phyloP scores from a whole-genome alignment of 2,888 invertebrate species.

The Cheilosia variabilis region DNA sequence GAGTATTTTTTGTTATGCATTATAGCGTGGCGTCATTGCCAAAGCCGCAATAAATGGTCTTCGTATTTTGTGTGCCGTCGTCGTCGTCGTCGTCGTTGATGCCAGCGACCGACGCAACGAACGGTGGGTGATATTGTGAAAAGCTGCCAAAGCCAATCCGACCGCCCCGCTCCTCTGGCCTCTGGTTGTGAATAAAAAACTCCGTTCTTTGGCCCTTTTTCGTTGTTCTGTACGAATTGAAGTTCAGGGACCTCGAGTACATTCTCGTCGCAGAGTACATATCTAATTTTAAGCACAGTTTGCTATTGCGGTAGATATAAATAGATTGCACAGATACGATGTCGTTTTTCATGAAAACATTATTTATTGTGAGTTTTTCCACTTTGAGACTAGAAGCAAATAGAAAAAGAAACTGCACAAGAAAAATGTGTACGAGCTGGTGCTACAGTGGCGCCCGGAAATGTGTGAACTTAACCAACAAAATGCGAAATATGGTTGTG shows the following conservation, averaged over 20 bases:
- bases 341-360: not conserved
- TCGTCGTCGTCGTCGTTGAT: too few species aligned
- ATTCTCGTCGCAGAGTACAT: conserved; percentile 41
- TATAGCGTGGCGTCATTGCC: conserved; percentile 61
- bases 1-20: conserved; percentile 64
- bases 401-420: not conserved
- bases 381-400: conserved; percentile 1
- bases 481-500: not conserved
- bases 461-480: not conserved
- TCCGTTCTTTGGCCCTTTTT: conserved; percentile 7
- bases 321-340: conserved; percentile 57
- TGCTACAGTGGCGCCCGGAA: conserved; percentile 30
- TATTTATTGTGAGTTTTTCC: not conserved
- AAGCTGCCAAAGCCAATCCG: conserved; percentile 24
- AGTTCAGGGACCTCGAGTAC: conserved; percentile 70
- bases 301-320: conserved; percentile 59
- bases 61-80: not conserved
- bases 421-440: conserved; percentile 1
- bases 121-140: conserved; percentile 28
- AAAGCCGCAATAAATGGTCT: conserved; percentile 62
- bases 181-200: conserved; percentile 15
- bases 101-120: conserved; percentile 9
- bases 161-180: conserved; percentile 3
- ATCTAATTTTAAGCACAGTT: conserved; percentile 73
- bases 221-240: conserved; percentile 31